phyloP scores from a whole-genome alignment of 2,888 invertebrate species.

The Microctonus hyperodae region DNA sequence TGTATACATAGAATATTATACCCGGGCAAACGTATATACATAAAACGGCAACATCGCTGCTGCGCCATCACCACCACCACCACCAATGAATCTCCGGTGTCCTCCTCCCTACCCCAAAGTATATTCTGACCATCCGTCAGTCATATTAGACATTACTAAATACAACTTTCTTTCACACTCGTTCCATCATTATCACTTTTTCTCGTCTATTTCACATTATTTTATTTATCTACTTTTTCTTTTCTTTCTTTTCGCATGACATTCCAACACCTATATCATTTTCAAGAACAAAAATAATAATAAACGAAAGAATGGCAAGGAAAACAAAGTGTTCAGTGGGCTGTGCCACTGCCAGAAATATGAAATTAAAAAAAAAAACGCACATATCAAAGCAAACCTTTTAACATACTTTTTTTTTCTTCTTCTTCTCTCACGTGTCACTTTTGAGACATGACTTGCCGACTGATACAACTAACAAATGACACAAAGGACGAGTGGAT shows the following conservation, averaged over 20 bases:
- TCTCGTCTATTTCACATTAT: background rate
- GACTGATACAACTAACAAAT: constrained; percentile 10
- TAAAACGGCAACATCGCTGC: constrained; percentile 25
- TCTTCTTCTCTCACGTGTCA: constrained; percentile 13
- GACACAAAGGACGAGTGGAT: constrained; percentile 11
- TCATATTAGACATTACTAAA: constrained; percentile 30
- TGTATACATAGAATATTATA: background rate
- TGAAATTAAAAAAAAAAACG: constrained; percentile 13
- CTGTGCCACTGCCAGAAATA: constrained; percentile 6
- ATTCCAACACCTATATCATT: background rate
- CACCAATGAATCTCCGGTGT: constrained; percentile 13
- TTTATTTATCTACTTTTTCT: background rate
- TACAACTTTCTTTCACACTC: constrained; percentile 29
- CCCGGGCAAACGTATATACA: background rate
- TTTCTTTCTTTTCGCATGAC: background rate
- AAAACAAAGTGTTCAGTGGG: constrained; percentile 17
- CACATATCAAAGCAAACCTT: constrained; percentile 26
- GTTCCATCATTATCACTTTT: constrained; percentile 9
- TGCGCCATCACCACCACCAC: background rate
- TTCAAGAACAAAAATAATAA: background rate
- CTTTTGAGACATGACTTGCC: constrained; percentile 17
- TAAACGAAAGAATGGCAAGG: background rate
- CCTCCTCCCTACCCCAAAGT: background rate
- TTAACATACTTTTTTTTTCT: constrained; percentile 10
- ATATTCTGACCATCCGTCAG: constrained; percentile 20